A percentile compares a stretch with the other conserved stretches of the same genome.
Evolutionary conservation across 1,140 invertebrate genomes (phyloP).

Genomic region (Formica selysi): DNA sequence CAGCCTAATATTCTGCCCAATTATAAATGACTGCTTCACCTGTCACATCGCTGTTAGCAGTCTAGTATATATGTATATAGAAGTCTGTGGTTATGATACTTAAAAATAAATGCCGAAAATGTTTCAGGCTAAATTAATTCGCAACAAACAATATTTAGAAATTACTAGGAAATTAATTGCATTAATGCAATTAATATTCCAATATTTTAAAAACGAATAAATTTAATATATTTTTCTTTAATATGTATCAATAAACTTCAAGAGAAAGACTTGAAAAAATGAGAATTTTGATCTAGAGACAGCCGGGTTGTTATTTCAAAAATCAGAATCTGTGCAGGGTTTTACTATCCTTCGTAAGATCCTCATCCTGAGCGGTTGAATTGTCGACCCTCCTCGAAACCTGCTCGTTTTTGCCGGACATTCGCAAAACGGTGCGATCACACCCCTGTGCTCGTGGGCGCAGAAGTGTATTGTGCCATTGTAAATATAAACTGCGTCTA

Average conservation of each 20-base stretch:
- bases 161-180: background rate
- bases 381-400: slow-evolving; percentile 64
- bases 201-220: background rate
- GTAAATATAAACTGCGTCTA: slow-evolving; percentile 79
- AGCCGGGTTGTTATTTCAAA: background rate
- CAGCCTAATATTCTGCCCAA: too few species aligned
- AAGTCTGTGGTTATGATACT: background rate
- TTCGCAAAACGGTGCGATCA: slow-evolving; percentile 70
- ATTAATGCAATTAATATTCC: slow-evolving; percentile 23
- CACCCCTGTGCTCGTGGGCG: slow-evolving; percentile 65
- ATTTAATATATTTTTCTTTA: background rate
- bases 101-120: background rate
- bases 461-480: slow-evolving; percentile 81
- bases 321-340: slow-evolving; percentile 2
- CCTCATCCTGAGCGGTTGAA: background rate
- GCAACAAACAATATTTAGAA: background rate
- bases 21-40: too few species aligned
- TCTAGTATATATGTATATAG: too few species aligned
- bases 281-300: background rate
- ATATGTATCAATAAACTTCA: background rate
- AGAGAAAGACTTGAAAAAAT: background rate
- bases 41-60: too few species aligned
- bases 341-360: slow-evolving; percentile 14
- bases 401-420: slow-evolving; percentile 63
- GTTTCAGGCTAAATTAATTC: slow-evolving; percentile 15